Evolutionary conservation across 2,888 invertebrate species (phyloP), one percentile per base, ranked within the genome.

Genomic region (Ochlodes sylvanus): DNA sequence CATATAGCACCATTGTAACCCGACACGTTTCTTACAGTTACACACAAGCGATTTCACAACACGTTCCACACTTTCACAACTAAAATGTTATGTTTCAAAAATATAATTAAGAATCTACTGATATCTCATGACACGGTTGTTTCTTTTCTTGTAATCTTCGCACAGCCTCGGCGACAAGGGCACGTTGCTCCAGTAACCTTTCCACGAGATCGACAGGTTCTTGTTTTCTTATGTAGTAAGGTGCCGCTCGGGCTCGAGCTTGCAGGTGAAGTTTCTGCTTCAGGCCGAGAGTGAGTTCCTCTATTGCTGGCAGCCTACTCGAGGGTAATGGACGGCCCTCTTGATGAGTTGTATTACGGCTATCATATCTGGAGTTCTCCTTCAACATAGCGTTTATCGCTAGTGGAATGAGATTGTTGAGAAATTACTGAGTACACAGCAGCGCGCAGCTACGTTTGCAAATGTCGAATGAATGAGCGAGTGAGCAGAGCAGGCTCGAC

Each of bases 1-100:
- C 93, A 92, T 93, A 93, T 93, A 93, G 93, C 93, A 93, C 93
- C 93, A 92, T 92, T 93, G 93, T 92, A 93, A 93, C 86, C 92
- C 90, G 93, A 93, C 91, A 93, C 92, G 92, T 89, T 90, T 92
- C 89, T 84, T 89, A 88, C 86, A 90, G 88, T 84, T 89, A 88
- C 86, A 90, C 93, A 92, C 92, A 90, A 88, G 88, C 90, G 89
- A 93, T 93, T 93, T 93, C 93, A 93, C 93, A 93, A 93, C 92
- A 92, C 87, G 84, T 86, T 90, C 87, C 86, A 89, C 91, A 93
- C 93, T 93, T 93, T 93, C 93, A 93, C 93, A 92, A 87, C 82
- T 90, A 89, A 90, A 92, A 90, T 89, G 89, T 92, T 89, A 90
- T 90, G 87, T 88, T 89, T 74, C 76, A 78, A 77, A 75, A 76